phyloP scores from a whole-genome alignment of 2,113 vertebrate species.

The Cryptotis parvus region DNA sequence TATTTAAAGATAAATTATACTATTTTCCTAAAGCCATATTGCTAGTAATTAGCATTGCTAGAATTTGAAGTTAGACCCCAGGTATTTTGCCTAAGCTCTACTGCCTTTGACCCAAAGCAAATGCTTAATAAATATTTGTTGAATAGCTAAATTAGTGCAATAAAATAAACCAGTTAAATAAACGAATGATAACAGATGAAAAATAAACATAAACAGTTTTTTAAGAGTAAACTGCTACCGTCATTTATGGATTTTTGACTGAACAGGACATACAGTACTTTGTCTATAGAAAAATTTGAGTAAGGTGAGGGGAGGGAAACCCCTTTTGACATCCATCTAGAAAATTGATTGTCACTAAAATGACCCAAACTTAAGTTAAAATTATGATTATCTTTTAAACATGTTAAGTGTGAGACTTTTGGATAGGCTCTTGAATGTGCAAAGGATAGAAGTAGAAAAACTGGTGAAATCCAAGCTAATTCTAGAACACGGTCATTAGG shows the following conservation, averaged over 20 bases:
- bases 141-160: background rate
- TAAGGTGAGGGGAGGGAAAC: background rate
- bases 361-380: background rate
- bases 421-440: background rate
- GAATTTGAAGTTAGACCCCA: slow-evolving; percentile 3
- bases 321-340: background rate
- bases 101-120: background rate
- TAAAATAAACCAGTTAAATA: slow-evolving; percentile 66
- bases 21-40: background rate
- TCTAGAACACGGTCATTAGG: background rate
- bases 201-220: slow-evolving; percentile 2
- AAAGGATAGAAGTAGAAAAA: background rate
- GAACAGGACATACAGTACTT: background rate
- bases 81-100: background rate
- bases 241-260: slow-evolving; percentile 53
- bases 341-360: background rate
- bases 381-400: background rate
- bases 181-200: slow-evolving; percentile 57
- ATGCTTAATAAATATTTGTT: slow-evolving; percentile 64
- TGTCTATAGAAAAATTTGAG: slow-evolving; percentile 10
- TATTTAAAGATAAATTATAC: background rate
- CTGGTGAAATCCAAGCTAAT: background rate
- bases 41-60: accelerated
- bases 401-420: background rate
- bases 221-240: background rate